phyloP scores from a whole-genome alignment of 2,888 invertebrate species.

The Tyria jacobaeae region DNA sequence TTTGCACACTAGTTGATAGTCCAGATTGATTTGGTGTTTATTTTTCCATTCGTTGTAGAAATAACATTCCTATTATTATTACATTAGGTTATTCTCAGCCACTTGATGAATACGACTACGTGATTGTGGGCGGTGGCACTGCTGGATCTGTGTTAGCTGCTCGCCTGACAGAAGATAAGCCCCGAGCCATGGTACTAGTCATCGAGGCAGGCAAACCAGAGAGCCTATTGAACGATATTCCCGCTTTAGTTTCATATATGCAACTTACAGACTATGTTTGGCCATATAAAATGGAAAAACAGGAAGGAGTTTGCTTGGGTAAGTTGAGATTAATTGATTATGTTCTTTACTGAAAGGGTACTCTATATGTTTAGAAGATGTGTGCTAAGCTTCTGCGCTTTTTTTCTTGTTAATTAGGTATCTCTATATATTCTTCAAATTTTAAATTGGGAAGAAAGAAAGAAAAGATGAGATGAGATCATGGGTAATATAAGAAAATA shows the following conservation, averaged over 20 bases:
- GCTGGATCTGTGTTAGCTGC: conserved; percentile 91
- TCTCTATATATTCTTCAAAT: no score
- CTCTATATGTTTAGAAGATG: no score
- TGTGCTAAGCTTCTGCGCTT: no score
- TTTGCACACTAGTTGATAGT: background rate
- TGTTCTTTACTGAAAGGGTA: no score
- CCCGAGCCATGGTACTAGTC: conserved; percentile 85
- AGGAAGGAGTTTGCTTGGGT: conserved; percentile 85
- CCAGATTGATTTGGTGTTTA: background rate
- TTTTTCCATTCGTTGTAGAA: background rate
- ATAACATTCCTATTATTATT: background rate
- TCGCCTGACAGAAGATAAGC: conserved; percentile 88
- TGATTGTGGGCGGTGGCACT: conserved; percentile 90
- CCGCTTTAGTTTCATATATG: conserved; percentile 85
- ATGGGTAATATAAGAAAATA: no score
- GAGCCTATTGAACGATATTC: conserved; percentile 85
- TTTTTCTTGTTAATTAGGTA: no score
- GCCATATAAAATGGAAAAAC: conserved; percentile 88
- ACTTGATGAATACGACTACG: conserved; percentile 88
- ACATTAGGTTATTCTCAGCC: conserved; percentile 62
- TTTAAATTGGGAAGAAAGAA: no score
- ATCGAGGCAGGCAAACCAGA: conserved; percentile 88
- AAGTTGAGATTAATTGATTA: conserved; percentile 44
- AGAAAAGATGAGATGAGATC: no score
- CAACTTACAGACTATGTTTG: conserved; percentile 88